Base-by-base conservation (phyloP, 2,113 vertebrate species). In the Megaceryle torquata region DNA sequence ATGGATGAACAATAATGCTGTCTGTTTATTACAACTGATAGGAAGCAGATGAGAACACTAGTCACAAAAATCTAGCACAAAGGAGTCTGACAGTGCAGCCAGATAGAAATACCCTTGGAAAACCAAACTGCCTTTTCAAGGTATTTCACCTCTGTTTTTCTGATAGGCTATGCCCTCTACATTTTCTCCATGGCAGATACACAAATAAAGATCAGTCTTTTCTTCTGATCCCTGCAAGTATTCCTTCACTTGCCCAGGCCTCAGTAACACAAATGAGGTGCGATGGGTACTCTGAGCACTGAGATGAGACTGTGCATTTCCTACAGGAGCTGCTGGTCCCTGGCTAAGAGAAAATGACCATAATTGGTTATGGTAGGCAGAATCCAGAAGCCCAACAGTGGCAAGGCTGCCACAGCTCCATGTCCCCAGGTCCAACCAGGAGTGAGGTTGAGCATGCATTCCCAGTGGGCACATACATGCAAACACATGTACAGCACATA, bases 1-100 rank as follows among this genome's bases (percentile, higher is more conserved):
- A 88, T 0, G 0, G 54, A 91, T 46, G 21, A 92, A 78, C 82
- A 93, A 57, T 59, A 93, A 74, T 11, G 8, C 33, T 67, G 21
- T 67, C 59, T 86, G 64, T 86, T 96, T 88, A 96, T 85, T 75
- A 82, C 28, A 86, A 79, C 6, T 91, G 85, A 94, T 84, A 91
- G 43, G 31, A 89, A 92, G 60, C 83, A 92, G 72, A 89, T 83
- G 70, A 88, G 46, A 91, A 88, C 14, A 54, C 33, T 15, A 80
- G 26, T 82, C 54, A 80, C 37, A 83, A 76, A 92, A 44, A 88
- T 19, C 59, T 83, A 65, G 82, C 11, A 33, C 21, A 25, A 72
- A 39, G 18, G 12, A 48, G 22, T 61, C 7, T 51, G 68, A 88
- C 63, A 86, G 41, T 46, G 21, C 24, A 93, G 37, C 17, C 86